Conservation (phyloP, 2,888 invertebrate species). For the Reticulitermes lucifugus region DNA sequence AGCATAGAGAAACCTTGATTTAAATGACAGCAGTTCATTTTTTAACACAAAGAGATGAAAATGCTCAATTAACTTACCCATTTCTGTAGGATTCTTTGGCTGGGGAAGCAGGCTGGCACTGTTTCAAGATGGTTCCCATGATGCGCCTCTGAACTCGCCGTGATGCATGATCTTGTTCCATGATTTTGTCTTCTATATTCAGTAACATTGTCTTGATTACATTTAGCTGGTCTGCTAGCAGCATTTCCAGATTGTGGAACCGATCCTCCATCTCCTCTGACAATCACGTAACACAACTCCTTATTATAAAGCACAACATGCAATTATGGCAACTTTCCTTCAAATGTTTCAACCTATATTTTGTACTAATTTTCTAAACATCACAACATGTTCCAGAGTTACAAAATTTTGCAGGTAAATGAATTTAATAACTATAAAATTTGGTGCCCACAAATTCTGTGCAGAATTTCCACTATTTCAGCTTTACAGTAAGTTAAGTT, state of each 20-base stretch:
- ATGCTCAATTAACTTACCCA: not conserved
- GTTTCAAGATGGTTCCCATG: conserved; percentile 19
- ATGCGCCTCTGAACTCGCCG: conserved; percentile 35
- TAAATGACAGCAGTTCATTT: too few species aligned
- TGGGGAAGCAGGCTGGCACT: not conserved
- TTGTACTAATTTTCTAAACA: too few species aligned
- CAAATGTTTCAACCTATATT: not conserved
- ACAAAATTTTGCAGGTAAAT: not conserved
- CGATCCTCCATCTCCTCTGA: conserved; percentile 59
- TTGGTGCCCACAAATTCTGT: too few species aligned
- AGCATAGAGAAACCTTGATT: not conserved
- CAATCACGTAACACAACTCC: conserved; percentile 2
- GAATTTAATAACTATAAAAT: too few species aligned
- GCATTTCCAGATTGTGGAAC: conserved; percentile 57
- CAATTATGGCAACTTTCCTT: not conserved
- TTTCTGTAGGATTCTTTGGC: not conserved
- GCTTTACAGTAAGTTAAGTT: too few species aligned
- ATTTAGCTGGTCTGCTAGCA: conserved; percentile 58
- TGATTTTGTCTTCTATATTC: conserved; percentile 57
- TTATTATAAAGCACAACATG: not conserved
- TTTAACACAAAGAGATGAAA: not conserved
- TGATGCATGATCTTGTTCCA: conserved; percentile 24
- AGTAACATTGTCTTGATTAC: conserved; percentile 58
- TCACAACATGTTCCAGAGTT: not conserved
- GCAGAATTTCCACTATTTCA: too few species aligned